Base-by-base conservation (phyloP, 2,113 vertebrate genomes). In the Grantiella picta region DNA sequence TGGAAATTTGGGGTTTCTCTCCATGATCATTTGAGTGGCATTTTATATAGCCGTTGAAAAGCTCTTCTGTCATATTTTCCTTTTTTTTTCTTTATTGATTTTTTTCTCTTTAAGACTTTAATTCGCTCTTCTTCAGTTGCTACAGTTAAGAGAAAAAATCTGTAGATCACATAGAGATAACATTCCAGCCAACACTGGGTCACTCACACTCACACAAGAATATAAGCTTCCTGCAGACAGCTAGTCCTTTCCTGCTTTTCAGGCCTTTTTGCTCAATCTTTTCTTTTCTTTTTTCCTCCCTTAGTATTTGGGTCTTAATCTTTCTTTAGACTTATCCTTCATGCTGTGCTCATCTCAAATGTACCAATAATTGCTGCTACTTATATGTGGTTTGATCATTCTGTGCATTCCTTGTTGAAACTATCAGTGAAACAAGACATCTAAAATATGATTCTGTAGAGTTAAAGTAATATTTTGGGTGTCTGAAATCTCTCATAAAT, bases 301-400 rank as follows among this genome's bases (percentile, higher is more conserved):
- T 97, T 97, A 97, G 94, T 96, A 97, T 98, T 97, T 97, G 96
- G 93, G 92, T 97, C 97, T 97, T 97, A 98, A 97, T 98, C 96
- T 98, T 98, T 94, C 97, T 97, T 97, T 96, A 97, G 95, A 96
- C 75, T 98, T 97, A 96, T 89, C 94, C 93, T 96, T 97, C 98
- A 96, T 0, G 86, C 97, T 98, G 97, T 98, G 97, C 92, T 97
- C 96, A 97, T 97, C 97, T 97, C 96, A 98, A 98, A 97, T 96
- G 94, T 97, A 97, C 96, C 97, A 97, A 98, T 98, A 98, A 98
- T 98, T 98, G 97, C 97, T 94, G 82, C 94, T 94, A 94, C 94
- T 96, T 97, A 94, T 91, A 96, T 95, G 96, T 82, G 69, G 92
- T 96, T 97, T 97, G 96, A 96, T 97, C 96, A 96, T 97, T 97